Evolutionary conservation across 2,113 vertebrate species (phyloP), one percentile per base, ranked within the genome.

Genomic region (Crotalus helleri): DNA sequence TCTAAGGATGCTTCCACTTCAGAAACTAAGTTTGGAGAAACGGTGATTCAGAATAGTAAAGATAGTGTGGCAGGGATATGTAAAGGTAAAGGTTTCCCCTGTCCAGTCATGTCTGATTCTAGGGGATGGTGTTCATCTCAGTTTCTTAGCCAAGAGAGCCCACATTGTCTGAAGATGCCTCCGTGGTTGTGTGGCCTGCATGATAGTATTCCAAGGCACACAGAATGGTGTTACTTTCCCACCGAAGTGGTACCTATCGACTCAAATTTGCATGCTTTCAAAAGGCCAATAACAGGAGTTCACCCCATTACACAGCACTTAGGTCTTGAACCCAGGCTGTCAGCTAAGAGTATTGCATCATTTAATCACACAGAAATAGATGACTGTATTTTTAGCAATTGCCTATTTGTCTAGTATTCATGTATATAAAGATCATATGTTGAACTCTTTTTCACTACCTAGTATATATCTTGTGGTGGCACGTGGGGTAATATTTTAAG

Each of bases 401-500:
- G 54, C 26, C n/a, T 86, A 49, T 58, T 87, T 57, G 23, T 15
- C 17, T 74, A 69, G 23, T 55, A 81, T 4, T 29, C 26, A 9
- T 49, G 15, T 81, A 44, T 21, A 53, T 88, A 46, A 54, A 69
- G 5, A 21, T 81, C 39, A 11, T 89, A 44, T 17, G 12, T 54
- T 44, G 54, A 74, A 44, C 13, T 93, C 55, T 94, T 94, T 96
- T 91, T 95, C 90, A 87, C 86, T 93, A 59, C 92, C 61, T 81
- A 59, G 92, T 94, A 96, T 93, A 94, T 93, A 93, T 24, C 51
- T 74, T 23, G 26, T 58, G 33, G 74, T 74, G 61, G 4, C 17
- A 81, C 57, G 5, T 89, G 5, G 33, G 94, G 88, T 88, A 69
- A 93, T 94, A 93, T 89, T 46, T 11, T 59, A 49, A 51, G 24